Conservation (phyloP, 2,113 vertebrate genomes). For the Mastomys coucha region DNA sequence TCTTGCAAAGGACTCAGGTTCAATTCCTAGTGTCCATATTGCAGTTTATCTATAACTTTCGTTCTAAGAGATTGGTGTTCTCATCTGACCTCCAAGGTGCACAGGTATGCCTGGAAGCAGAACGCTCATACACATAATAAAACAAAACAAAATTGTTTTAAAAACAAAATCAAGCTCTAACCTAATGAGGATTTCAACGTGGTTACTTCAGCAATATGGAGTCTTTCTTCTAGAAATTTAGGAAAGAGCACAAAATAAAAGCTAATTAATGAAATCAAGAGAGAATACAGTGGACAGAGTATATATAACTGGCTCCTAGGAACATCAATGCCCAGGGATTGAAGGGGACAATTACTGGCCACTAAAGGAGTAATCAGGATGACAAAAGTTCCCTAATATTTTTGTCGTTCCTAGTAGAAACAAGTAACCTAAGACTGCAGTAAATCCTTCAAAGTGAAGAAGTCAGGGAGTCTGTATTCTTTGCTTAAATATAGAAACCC, state of each 20-base stretch:
- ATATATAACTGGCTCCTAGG: not conserved
- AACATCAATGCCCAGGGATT: not conserved
- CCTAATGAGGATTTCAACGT: not conserved
- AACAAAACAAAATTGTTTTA: not conserved
- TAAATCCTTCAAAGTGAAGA: not conserved
- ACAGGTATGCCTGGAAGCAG: not conserved
- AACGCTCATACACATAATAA: not conserved
- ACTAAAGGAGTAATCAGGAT: not conserved
- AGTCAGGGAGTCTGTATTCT: not conserved
- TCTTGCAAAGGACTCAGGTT: not conserved
- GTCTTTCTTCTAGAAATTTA: not conserved
- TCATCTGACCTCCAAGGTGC: not conserved
- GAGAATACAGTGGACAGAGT: not conserved
- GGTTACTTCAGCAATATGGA: not conserved
- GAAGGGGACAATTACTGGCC: not conserved
- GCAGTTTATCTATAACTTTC: not conserved
- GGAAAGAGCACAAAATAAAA: not conserved
- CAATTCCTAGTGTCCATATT: not conserved
- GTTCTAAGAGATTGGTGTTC: not conserved
- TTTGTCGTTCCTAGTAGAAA: not conserved
- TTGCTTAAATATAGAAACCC: conserved; percentile 19
- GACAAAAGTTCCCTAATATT: not conserved
- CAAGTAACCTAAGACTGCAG: not conserved
- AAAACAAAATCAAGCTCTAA: not conserved
- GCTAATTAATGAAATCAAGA: not conserved